Conservation (phyloP, 2,113 vertebrate species). For the Chaetodon trifascialis region DNA sequence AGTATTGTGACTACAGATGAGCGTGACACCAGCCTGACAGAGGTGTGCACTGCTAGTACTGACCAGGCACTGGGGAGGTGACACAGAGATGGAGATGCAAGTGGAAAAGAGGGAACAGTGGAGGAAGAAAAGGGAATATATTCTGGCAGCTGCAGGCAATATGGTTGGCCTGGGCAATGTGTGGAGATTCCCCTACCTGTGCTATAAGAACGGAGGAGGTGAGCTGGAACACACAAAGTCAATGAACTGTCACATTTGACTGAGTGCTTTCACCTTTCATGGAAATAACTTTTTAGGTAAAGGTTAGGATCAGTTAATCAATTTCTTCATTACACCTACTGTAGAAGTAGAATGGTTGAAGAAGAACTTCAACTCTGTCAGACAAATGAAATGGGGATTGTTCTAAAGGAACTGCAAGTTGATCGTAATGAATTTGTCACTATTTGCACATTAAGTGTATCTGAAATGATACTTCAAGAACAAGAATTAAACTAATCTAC, state of each 20-base stretch:
- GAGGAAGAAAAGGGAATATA: conserved; percentile 47
- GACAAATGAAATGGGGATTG: background rate
- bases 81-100: conserved; percentile 3
- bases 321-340: background rate
- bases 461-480: too few species aligned
- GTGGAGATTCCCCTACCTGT: conserved; percentile 61
- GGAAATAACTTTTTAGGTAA: background rate
- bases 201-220: conserved; percentile 62
- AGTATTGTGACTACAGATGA: background rate
- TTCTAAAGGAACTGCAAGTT: too few species aligned
- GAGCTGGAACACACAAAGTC: background rate
- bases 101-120: conserved; percentile 34
- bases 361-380: too few species aligned
- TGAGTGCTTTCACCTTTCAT: background rate
- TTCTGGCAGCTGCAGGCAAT: conserved; percentile 53
- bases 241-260: background rate
- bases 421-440: background rate
- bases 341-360: background rate
- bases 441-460: too few species aligned
- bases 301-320: background rate
- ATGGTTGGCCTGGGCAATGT: conserved; percentile 59
- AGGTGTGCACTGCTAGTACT: too few species aligned
- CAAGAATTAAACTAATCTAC: too few species aligned
- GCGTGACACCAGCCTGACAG: background rate
- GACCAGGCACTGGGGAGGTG: background rate